A percentile compares a stretch with the other conserved stretches of the same genome.
Conservation (phyloP, 2,888 invertebrate genomes). For the Pollenia angustigena region DNA sequence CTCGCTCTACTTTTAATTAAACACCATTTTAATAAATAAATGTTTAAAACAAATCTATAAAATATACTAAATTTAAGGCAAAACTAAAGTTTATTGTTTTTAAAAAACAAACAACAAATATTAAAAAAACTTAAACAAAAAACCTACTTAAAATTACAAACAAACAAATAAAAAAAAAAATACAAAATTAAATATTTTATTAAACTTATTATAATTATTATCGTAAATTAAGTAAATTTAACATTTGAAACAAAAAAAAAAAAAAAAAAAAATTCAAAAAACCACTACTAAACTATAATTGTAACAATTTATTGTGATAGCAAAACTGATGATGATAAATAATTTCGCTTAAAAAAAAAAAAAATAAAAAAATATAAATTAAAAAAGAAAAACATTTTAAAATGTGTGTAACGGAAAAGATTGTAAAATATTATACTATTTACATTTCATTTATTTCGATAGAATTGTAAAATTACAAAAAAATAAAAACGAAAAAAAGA, state of each 20-base stretch:
- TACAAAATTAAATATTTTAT: constrained; percentile 58
- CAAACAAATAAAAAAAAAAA: constrained; percentile 21
- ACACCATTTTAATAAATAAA: not conserved
- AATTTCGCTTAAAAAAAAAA: constrained; percentile 74
- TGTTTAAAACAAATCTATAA: not conserved
- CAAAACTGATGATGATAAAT: constrained; percentile 77
- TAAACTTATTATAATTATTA: constrained; percentile 60
- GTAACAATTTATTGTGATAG: constrained; percentile 84
- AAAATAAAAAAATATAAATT: constrained; percentile 55
- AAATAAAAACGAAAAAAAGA: constrained; percentile 38
- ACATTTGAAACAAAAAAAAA: constrained; percentile 55
- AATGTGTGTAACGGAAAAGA: constrained; percentile 71
- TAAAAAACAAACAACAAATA: constrained; percentile 64
- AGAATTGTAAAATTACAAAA: constrained; percentile 56
- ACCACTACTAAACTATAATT: constrained; percentile 80
- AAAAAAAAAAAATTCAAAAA: constrained; percentile 67
- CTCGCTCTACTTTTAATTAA: not conserved
- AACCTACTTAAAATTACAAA: not conserved
- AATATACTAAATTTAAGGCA: constrained; percentile 7
- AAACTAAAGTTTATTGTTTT: constrained; percentile 55
- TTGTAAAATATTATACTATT: constrained; percentile 72
- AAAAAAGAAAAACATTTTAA: constrained; percentile 58
- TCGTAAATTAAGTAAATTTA: constrained; percentile 62
- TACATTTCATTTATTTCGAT: constrained; percentile 69
- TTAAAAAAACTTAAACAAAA: constrained; percentile 20